These are phyloP conservation scores for Oreamnos americanus DNA, from an alignment of 2,113 vertebrate genomes.

Conservation along the genomic window DNA sequence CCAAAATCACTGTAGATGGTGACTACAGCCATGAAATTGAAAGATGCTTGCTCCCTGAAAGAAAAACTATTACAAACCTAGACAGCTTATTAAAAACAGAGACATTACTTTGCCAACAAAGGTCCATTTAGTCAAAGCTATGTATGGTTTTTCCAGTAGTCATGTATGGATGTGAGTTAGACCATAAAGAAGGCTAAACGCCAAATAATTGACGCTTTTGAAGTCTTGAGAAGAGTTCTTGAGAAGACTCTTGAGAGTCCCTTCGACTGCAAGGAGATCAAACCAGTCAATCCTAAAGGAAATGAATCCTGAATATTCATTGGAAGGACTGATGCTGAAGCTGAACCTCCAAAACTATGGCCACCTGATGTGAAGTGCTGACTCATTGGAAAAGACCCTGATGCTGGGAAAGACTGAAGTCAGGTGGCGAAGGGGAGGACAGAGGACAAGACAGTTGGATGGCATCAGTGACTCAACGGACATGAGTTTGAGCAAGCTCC, in stretches of 20 bases:
- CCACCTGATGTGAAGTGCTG: background rate
- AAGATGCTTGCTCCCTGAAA: background rate
- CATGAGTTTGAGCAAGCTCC: background rate
- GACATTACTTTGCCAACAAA: background rate
- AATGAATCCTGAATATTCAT: background rate
- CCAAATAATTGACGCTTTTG: background rate
- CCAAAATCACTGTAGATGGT: background rate
- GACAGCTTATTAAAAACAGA: background rate
- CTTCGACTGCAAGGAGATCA: background rate
- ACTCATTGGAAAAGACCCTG: background rate
- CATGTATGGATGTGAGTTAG: background rate
- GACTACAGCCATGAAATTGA: background rate
- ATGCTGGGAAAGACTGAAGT: background rate
- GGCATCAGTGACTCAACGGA: background rate
- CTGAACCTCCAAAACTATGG: background rate
- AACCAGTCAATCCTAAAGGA: background rate
- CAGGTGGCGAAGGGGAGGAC: background rate
- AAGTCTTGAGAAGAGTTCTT: background rate
- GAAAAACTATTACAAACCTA: background rate
- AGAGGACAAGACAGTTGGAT: background rate
- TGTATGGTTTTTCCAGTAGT: background rate
- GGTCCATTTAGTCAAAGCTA: background rate
- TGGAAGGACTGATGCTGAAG: background rate
- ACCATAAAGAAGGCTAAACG: background rate
- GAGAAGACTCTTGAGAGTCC: background rate